phyloP scores from a whole-genome alignment of 2,888 invertebrate genomes.

The Pilophorus perplexus region DNA sequence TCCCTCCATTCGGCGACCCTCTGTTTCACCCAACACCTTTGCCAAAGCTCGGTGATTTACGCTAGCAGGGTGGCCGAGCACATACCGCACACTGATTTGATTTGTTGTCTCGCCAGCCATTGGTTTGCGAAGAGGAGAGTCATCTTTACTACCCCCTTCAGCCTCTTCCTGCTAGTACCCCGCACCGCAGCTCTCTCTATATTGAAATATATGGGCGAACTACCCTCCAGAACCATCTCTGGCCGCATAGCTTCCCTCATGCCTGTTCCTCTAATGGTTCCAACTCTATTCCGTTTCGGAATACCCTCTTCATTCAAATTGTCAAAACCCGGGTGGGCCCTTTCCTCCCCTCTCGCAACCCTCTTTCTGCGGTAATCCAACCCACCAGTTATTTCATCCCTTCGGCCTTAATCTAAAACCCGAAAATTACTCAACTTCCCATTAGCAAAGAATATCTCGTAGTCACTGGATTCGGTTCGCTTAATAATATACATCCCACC shows the following conservation, averaged over 20 bases:
- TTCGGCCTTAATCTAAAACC: conserved; percentile 10
- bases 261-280: conserved; percentile 24
- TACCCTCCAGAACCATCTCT: conserved; percentile 26
- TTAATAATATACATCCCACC: too few relatives aligned
- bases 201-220: conserved; percentile 40
- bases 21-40: conserved; percentile 21
- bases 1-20: not conserved
- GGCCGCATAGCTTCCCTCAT: conserved; percentile 1
- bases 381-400: conserved; percentile 3
- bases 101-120: conserved; percentile 38
- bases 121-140: conserved; percentile 37
- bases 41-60: conserved; percentile 26
- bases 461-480: too few relatives aligned
- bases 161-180: not conserved
- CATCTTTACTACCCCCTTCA: conserved; percentile 33
- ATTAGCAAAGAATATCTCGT: conserved; percentile 18
- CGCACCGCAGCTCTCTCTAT: not conserved
- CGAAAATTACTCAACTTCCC: conserved; percentile 23
- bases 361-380: conserved; percentile 3
- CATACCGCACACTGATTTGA: conserved; percentile 38
- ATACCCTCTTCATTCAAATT: conserved; percentile 26
- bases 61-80: conserved; percentile 3
- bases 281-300: conserved; percentile 35
- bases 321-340: conserved; percentile 16
- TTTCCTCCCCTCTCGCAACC: not conserved